Conservation (phyloP, 2,113 vertebrate genomes). For the Ctenodactylus gundi region DNA sequence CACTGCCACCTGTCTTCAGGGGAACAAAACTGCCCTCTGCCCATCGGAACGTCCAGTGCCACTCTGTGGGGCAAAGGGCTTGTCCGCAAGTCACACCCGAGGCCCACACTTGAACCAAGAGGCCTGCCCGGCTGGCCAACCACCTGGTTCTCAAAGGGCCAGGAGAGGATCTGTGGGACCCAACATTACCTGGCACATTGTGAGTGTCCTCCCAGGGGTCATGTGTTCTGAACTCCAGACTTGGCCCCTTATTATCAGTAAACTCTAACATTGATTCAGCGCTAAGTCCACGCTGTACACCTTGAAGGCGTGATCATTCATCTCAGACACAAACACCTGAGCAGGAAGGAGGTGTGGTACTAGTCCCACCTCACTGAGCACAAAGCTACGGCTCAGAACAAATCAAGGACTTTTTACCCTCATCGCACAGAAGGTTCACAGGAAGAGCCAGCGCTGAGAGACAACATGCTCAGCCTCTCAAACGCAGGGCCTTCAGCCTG, state of each 20-base stretch:
- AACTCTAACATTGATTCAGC: not conserved
- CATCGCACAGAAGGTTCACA: not conserved
- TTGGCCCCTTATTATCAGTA: not conserved
- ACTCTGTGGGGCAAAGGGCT: not conserved
- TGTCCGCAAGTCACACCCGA: not conserved
- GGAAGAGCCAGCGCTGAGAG: not conserved
- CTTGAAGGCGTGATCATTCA: not conserved
- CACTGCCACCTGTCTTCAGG: fast-evolving
- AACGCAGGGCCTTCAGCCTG: too few species aligned
- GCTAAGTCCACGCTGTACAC: not conserved
- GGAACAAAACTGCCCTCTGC: not conserved
- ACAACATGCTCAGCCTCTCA: not conserved
- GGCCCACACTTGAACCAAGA: not conserved
- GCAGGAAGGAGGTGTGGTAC: not conserved
- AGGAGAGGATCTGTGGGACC: not conserved
- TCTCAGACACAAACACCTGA: not conserved
- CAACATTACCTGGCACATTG: not conserved
- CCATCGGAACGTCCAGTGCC: not conserved
- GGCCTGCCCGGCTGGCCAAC: not conserved
- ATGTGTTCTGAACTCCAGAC: not conserved
- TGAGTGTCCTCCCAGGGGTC: not conserved
- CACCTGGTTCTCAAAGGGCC: not conserved
- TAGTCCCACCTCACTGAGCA: not conserved
- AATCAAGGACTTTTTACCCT: not conserved
- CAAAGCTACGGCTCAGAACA: not conserved